These are phyloP conservation scores for Porites lutea DNA, from an alignment of 64 coral and sea anemone genomes.

Conservation along the genomic window DNA sequence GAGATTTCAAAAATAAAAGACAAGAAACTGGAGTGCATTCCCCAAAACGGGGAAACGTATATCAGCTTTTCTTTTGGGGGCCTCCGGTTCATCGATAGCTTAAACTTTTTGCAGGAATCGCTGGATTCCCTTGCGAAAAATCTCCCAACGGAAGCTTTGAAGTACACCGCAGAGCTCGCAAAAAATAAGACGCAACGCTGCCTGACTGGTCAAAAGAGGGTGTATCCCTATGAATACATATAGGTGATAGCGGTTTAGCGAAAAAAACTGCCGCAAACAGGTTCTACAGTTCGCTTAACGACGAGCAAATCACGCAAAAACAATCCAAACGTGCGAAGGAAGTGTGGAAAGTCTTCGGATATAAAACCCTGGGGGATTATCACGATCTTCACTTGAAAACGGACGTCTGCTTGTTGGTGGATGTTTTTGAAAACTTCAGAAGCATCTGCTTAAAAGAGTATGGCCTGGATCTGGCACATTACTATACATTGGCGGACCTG, in stretches of 20 bases:
- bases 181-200: neutral
- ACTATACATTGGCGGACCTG: neutral
- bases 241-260: neutral
- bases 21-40: neutral
- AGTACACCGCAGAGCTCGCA: neutral
- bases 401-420: neutral
- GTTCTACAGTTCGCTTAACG: neutral
- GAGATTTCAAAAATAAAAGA: neutral
- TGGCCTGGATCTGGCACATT: neutral
- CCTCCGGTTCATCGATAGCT: neutral
- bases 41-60: neutral
- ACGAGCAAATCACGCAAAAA: neutral
- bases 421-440: neutral
- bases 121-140: neutral
- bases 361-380: neutral
- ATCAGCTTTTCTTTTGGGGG: neutral
- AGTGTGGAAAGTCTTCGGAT: neutral
- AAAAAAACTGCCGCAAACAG: neutral
- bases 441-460: neutral
- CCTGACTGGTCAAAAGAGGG: neutral
- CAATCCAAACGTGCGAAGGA: neutral
- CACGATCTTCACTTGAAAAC: neutral
- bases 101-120: neutral
- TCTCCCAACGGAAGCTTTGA: neutral
- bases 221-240: conserved; percentile 21